A percentile compares a stretch with the other conserved stretches of the same genome.
These are phyloP conservation scores for Platycheirus albimanus DNA, from an alignment of 2,888 invertebrate species.

Conservation along the genomic window DNA sequence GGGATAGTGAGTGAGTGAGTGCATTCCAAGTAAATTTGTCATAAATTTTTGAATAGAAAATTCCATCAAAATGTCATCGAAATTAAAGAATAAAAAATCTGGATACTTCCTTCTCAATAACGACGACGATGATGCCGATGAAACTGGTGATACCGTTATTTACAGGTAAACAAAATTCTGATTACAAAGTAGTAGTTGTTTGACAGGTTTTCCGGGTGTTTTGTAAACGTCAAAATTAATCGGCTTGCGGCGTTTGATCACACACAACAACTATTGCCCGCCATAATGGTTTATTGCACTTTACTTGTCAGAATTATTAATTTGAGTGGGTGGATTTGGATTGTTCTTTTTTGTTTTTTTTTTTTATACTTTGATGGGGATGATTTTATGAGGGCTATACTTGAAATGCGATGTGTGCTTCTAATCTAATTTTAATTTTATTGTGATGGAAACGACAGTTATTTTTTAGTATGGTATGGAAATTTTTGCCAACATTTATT, in stretches of 20 bases:
- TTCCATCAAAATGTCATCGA: constrained; percentile 46
- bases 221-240: neutral
- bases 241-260: neutral
- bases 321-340: neutral
- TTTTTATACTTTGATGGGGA: too few species aligned
- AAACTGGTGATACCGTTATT: constrained; percentile 35
- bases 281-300: constrained; percentile 1
- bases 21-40: neutral
- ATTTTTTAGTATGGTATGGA: too few species aligned
- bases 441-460: too few species aligned
- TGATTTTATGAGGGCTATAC: too few species aligned
- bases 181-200: neutral
- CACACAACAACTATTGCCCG: constrained; percentile 1
- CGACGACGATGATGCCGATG: constrained; percentile 52
- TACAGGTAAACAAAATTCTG: constrained; percentile 50
- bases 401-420: too few species aligned
- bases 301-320: neutral
- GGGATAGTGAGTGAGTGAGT: constrained; percentile 21
- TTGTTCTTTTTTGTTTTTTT: too few species aligned
- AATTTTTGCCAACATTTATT: too few species aligned
- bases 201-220: neutral
- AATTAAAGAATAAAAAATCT: constrained; percentile 57
- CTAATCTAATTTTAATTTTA: too few species aligned
- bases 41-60: neutral
- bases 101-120: constrained; percentile 60